phyloP scores from a whole-genome alignment of 2,113 vertebrate genomes.

The Sclerurus mexicanus region DNA sequence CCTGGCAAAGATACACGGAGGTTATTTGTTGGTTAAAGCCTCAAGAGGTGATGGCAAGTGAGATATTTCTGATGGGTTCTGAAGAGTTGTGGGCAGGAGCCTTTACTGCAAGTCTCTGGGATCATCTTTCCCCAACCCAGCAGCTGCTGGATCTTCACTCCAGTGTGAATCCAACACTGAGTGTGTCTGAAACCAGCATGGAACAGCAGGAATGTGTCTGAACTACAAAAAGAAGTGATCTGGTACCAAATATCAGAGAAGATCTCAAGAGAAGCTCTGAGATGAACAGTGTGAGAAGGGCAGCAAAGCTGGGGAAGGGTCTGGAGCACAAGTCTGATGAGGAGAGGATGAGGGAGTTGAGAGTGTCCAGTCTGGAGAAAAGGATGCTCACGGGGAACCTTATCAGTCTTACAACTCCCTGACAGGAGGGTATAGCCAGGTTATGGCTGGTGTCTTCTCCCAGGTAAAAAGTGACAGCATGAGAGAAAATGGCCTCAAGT shows the following conservation, averaged over 20 bases:
- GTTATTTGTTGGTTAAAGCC: neutral
- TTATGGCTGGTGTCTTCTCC: neutral
- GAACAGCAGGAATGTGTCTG: neutral
- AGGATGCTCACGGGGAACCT: neutral
- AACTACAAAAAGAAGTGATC: neutral
- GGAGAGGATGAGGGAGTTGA: neutral
- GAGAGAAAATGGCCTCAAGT: neutral
- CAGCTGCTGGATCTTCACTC: neutral
- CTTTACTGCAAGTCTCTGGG: neutral
- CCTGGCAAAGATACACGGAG: neutral
- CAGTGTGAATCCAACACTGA: neutral
- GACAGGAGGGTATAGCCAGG: neutral
- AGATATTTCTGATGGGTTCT: neutral
- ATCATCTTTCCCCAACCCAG: neutral
- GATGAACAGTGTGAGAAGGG: neutral
- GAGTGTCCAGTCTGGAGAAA: neutral
- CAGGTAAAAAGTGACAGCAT: neutral
- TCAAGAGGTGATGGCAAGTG: neutral
- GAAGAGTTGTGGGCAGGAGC: neutral
- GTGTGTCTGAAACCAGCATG: neutral
- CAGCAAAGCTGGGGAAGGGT: neutral
- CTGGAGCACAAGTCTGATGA: neutral
- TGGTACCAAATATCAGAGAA: neutral
- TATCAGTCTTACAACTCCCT: neutral
- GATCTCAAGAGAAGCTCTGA: neutral